A percentile compares a stretch with the other conserved stretches of the same genome.
Conservation (phyloP, 2,113 vertebrate species). For the Amphiprion percula region DNA sequence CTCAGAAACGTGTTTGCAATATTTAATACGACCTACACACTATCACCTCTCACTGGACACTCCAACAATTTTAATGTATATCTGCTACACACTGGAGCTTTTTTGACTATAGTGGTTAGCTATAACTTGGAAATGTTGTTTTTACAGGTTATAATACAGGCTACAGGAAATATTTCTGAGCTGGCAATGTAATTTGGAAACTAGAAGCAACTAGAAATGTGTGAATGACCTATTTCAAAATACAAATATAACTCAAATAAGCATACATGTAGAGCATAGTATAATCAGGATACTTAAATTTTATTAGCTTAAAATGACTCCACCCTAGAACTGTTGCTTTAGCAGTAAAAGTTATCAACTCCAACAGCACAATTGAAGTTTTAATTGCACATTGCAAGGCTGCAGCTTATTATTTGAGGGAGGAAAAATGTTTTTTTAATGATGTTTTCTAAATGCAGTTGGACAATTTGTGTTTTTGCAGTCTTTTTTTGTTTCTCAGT, state of each 20-base stretch:
- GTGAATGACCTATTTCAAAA: background rate
- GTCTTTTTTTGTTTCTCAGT: background rate
- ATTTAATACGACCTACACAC: slow-evolving; percentile 20
- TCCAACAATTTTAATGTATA: slow-evolving; percentile 21
- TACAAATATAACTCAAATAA: too few species aligned
- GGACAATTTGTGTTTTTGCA: background rate
- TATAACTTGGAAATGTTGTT: slow-evolving; percentile 1
- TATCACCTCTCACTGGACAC: background rate
- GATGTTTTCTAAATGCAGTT: too few species aligned
- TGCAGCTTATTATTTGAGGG: background rate
- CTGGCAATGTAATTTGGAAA: background rate
- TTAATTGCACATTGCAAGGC: background rate
- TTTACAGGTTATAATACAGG: background rate
- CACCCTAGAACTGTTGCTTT: slow-evolving; percentile 40
- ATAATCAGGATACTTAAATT: background rate
- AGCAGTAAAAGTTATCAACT: slow-evolving; percentile 40
- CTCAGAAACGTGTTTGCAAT: slow-evolving; percentile 33
- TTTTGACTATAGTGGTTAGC: background rate
- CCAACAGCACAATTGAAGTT: slow-evolving; percentile 19
- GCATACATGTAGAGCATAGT: background rate
- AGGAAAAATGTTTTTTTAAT: background rate
- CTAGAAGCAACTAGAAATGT: background rate
- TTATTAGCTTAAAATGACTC: slow-evolving; percentile 34
- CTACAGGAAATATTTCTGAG: background rate
- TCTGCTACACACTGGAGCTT: background rate